Evolutionary conservation across 2,888 invertebrate species (phyloP).

Genomic region (Pyralis farinalis): DNA sequence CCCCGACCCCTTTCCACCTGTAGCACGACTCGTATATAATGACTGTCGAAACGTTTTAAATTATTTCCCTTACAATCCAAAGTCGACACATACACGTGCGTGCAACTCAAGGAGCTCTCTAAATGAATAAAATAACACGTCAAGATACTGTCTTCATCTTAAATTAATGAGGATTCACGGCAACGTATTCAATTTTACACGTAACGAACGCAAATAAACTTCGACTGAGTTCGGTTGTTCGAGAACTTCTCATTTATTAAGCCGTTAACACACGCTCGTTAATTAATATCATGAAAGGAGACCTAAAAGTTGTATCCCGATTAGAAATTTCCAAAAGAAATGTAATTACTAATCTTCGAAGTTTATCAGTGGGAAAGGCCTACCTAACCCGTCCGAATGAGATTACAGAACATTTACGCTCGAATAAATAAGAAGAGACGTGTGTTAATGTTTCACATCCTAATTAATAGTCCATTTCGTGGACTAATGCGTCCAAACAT

Average conservation of each 20-base stretch:
- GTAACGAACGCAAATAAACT: conserved; percentile 71
- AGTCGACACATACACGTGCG: conserved; percentile 61
- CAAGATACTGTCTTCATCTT: conserved; percentile 74
- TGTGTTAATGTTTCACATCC: conserved; percentile 36
- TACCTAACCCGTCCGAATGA: conserved; percentile 46
- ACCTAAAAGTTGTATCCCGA: conserved; percentile 65
- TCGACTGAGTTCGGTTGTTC: conserved; percentile 33
- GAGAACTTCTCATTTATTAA: conserved; percentile 62
- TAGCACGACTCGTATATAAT: conserved; percentile 46
- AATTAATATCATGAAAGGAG: conserved; percentile 73
- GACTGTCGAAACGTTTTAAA: conserved; percentile 71
- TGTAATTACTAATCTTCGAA: conserved; percentile 46
- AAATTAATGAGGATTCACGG: conserved; percentile 75
- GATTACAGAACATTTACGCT: conserved; percentile 44
- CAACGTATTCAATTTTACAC: conserved; percentile 74
- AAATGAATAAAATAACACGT: conserved; percentile 80
- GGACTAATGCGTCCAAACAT: conserved; percentile 28
- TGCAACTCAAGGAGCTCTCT: conserved; percentile 54
- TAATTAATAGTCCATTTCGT: conserved; percentile 36
- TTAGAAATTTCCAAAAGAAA: conserved; percentile 58
- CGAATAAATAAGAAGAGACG: conserved; percentile 46
- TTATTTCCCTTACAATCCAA: conserved; percentile 70
- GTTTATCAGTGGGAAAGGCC: conserved; percentile 45
- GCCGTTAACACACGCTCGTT: conserved; percentile 61
- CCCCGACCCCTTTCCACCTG: conserved; percentile 28